These are phyloP conservation scores for Zygogramma bicolorata DNA, from an alignment of 2,888 invertebrate genomes.

Conservation along the genomic window DNA sequence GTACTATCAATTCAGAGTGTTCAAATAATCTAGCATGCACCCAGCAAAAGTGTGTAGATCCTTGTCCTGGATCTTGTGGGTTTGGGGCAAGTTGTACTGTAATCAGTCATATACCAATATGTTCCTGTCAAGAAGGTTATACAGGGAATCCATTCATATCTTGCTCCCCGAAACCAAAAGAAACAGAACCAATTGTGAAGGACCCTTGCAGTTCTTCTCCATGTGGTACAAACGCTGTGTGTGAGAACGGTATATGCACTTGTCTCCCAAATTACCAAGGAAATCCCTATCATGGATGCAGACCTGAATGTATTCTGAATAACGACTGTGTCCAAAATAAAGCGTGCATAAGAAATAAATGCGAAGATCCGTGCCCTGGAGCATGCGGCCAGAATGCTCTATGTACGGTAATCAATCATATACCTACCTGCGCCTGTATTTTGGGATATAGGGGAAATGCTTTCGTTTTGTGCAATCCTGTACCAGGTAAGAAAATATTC, in stretches of 20 bases:
- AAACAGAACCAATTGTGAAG: constrained; percentile 51
- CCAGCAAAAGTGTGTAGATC: constrained; percentile 71
- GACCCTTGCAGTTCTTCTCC: constrained; percentile 70
- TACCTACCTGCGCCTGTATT: constrained; percentile 82
- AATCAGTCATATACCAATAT: constrained; percentile 78
- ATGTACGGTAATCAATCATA: constrained; percentile 82
- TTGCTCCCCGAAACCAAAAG: constrained; percentile 68
- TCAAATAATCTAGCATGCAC: constrained; percentile 71
- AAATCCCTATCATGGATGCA: constrained; percentile 81
- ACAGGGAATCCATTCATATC: constrained; percentile 75
- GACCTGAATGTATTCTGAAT: constrained; percentile 85
- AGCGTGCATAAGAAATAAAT: constrained; percentile 81
- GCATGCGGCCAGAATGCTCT: constrained; percentile 82
- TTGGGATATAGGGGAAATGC: constrained; percentile 81
- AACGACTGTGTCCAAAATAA: constrained; percentile 78
- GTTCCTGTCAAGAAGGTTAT: constrained; percentile 73
- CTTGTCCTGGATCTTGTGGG: constrained; percentile 76
- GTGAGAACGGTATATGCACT: constrained; percentile 76
- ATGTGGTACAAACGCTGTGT: constrained; percentile 82
- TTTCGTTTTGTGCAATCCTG: constrained; percentile 70
- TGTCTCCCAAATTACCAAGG: constrained; percentile 82
- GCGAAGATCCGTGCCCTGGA: constrained; percentile 82
- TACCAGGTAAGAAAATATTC: constrained; percentile 67
- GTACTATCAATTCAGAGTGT: constrained; percentile 75
- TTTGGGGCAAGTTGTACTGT: constrained; percentile 74